Conservation (phyloP, 2,113 vertebrate genomes). For the Ciconia maguari region DNA sequence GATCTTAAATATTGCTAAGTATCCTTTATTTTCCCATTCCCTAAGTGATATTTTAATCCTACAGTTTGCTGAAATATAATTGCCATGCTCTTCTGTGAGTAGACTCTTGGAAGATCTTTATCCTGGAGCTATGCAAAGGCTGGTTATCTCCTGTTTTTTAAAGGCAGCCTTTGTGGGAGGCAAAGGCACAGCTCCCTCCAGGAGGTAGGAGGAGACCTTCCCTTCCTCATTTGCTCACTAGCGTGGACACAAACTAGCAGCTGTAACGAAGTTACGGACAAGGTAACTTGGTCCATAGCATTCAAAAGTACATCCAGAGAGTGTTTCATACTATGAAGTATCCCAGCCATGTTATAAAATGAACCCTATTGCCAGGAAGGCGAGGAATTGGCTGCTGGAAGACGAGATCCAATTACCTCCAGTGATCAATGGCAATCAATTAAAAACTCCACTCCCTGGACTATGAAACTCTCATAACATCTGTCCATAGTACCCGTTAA, state of each 20-base stretch:
- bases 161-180: not conserved
- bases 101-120: not conserved
- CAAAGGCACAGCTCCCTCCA: not conserved
- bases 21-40: not conserved
- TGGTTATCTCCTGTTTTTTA: not conserved
- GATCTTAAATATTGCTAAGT: not conserved
- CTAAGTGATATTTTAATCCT: not conserved
- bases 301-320: not conserved
- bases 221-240: not conserved
- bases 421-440: not conserved
- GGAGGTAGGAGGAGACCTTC: not conserved
- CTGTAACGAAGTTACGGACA: not conserved
- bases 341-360: not conserved
- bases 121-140: not conserved
- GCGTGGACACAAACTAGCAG: not conserved
- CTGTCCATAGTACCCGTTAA: not conserved
- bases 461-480: not conserved
- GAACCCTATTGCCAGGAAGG: not conserved
- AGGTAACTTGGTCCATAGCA: not conserved
- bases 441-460: not conserved
- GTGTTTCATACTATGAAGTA: rapidly evolving
- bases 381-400: not conserved
- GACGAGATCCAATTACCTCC: not conserved
- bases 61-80: not conserved
- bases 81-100: not conserved